A percentile compares a stretch with the other conserved stretches of the same genome.
Conservation (phyloP, 2,113 vertebrate species). For the Pomatostomus ruficeps region DNA sequence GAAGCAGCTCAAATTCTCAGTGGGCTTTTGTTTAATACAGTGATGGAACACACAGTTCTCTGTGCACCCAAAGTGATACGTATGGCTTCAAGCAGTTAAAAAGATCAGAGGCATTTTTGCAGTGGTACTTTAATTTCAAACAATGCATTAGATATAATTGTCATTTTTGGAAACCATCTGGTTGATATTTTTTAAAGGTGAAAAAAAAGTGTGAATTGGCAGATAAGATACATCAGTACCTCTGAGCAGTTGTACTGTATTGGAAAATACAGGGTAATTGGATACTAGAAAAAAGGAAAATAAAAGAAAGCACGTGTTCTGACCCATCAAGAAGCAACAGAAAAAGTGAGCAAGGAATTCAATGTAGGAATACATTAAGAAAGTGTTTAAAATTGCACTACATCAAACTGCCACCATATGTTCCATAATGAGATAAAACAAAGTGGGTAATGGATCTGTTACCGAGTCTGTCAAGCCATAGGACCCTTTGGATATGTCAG, state of each 20-base stretch:
- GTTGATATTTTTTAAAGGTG: background rate
- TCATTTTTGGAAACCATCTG: conserved; percentile 34
- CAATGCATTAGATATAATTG: background rate
- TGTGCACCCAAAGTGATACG: background rate
- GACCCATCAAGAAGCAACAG: background rate
- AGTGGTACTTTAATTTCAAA: conserved; percentile 7
- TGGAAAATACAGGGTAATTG: background rate
- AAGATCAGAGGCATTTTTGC: background rate
- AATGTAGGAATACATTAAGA: background rate
- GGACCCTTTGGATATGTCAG: conserved; percentile 26
- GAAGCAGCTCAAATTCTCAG: background rate
- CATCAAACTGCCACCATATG: background rate
- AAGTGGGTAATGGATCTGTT: background rate
- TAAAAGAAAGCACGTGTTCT: background rate
- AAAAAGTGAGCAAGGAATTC: background rate
- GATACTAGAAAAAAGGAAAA: background rate
- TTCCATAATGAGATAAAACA: background rate
- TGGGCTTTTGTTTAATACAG: background rate
- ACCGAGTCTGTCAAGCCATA: background rate
- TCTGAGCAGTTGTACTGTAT: background rate
- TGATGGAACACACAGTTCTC: background rate
- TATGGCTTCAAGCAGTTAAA: background rate
- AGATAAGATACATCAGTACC: background rate
- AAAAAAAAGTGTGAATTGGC: background rate
- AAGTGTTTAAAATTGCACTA: background rate